Conservation (phyloP, 2,888 invertebrate genomes). For the Pachycephus smyrnensis region DNA sequence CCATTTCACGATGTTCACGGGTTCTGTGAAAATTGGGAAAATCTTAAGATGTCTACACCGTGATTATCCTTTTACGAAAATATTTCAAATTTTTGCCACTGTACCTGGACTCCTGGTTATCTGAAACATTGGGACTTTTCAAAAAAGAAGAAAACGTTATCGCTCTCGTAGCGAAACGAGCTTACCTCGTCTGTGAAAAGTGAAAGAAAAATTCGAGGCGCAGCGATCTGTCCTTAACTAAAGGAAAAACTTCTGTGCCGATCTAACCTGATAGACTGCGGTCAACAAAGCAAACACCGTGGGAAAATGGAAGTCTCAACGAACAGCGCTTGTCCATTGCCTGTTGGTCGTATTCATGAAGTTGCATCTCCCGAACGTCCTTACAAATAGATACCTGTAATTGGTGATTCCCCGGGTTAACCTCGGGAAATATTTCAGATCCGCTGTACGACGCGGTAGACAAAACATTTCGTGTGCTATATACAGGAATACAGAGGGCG, state of each 20-base stretch:
- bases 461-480: not conserved
- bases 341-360: not conserved
- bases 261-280: slow-evolving; percentile 35
- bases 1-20: not conserved
- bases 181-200: not conserved
- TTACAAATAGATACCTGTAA: not conserved
- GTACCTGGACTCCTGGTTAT: not conserved
- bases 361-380: not conserved
- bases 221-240: not conserved
- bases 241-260: not conserved
- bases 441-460: not conserved
- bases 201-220: not conserved
- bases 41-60: not conserved
- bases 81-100: not conserved
- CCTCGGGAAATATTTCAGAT: not conserved
- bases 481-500: not conserved
- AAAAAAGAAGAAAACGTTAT: not conserved
- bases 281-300: slow-evolving; percentile 57
- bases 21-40: not conserved
- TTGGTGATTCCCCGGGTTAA: not conserved
- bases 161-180: not conserved
- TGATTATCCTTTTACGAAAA: not conserved
- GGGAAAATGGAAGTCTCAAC: slow-evolving; percentile 54
- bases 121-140: not conserved
- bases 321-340: slow-evolving; percentile 28